A percentile compares a stretch with the other conserved stretches of the same genome.
Conservation (phyloP, 2,113 vertebrate species). For the Lynx canadensis region DNA sequence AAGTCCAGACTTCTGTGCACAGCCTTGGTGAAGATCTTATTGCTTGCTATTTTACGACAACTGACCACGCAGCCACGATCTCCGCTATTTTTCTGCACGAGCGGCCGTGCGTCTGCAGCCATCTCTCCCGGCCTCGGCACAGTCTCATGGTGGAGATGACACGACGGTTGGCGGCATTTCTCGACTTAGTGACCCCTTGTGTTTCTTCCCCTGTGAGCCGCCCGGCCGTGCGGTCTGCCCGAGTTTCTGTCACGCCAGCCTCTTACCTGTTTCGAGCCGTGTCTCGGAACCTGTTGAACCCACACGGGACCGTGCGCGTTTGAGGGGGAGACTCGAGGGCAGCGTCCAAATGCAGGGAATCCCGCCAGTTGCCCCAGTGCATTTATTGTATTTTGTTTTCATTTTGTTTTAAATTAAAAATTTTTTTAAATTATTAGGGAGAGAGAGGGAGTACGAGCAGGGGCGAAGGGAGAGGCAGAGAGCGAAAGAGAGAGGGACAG, state of each 20-base stretch:
- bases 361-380: rapidly evolving
- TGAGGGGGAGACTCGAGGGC: no score
- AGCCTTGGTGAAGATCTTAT: background rate
- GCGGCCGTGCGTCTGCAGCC: rapidly evolving
- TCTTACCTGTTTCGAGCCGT: background rate
- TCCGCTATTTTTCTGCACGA: rapidly evolving
- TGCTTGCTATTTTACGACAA: rapidly evolving
- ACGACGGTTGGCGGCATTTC: rapidly evolving
- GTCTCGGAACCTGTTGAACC: background rate
- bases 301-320: background rate
- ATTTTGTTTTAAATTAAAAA: no score
- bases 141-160: rapidly evolving
- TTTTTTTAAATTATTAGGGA: no score
- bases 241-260: rapidly evolving
- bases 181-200: rapidly evolving
- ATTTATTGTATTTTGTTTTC: background rate
- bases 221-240: background rate
- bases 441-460: no score
- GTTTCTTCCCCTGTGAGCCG: background rate
- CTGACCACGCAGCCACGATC: rapidly evolving
- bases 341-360: background rate
- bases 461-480: no score
- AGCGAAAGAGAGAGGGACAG: no score
- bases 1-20: background rate
- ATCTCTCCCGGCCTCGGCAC: rapidly evolving